Base-by-base conservation (phyloP, 2,888 invertebrate species). In the Apocheima hispidaria region DNA sequence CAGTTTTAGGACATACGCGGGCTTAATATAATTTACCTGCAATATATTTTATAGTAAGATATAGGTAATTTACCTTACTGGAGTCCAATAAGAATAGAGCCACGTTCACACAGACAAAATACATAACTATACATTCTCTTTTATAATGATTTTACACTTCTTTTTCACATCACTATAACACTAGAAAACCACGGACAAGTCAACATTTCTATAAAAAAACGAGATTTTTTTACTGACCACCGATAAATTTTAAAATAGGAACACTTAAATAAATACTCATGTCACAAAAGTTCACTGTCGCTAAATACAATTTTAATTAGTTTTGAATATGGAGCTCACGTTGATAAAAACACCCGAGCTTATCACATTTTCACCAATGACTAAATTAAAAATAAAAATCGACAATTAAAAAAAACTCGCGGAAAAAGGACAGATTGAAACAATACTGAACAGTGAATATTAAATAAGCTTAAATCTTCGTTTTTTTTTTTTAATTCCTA, bases 21-120 rank as follows among this genome's bases (percentile, higher is more conserved):
- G n/a, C n/a, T n/a, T n/a, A n/a, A n/a, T n/a, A n/a, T n/a, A n/a
- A n/a, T n/a, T n/a, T n/a, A n/a, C n/a, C n/a, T n/a, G n/a, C n/a
- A n/a, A n/a, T n/a, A n/a, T n/a, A 14, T 6, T 14, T 14, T 4
- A 14, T 35, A 12, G 18, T 5, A 36, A 36, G 14, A 18, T 18
- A 41, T 21, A 21, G 1, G 14, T 53, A 7, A 58, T 33, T 63
- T 84, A 87, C 88, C 88, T 88, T 87, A 88, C 71, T 77, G 73
- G 86, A 87, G 71, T 88, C 87, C 86, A 77, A 81, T 76, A 76
- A 30, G 69, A 57, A 60, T 16, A 68, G 77, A 69, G 21, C 35
- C 51, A 66, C 57, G 60, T 60, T 44, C 48, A 59, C 60, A 66
- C 50, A 63, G 52, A 64, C 60, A 69, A 69, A 63, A 55, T 69